Evolutionary conservation across 2,113 vertebrate species (phyloP).

Genomic region (Cinclus mexicanus): DNA sequence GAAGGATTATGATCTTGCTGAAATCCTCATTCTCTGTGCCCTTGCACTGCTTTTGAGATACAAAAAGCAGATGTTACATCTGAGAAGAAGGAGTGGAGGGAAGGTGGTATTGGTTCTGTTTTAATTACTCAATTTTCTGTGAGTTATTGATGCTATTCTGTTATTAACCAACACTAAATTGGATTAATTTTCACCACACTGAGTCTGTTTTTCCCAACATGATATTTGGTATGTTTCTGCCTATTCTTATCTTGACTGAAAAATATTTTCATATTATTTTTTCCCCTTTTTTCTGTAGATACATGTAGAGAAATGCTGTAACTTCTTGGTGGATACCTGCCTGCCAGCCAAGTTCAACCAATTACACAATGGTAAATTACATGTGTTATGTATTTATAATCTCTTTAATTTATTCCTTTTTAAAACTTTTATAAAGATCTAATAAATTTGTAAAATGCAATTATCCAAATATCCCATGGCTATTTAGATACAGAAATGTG

Average conservation of each 20-base stretch:
- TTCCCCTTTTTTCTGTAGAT: not conserved
- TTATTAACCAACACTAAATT: not conserved
- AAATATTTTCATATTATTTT: not conserved
- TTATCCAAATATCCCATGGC: not conserved
- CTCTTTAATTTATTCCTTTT: not conserved
- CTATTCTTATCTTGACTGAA: not conserved
- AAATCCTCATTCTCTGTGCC: not conserved
- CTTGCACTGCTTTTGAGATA: not conserved
- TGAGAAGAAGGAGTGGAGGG: not conserved
- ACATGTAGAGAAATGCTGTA: not conserved
- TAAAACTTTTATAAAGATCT: not conserved
- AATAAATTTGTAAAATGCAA: not conserved
- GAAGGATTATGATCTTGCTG: not conserved
- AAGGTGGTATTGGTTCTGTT: not conserved
- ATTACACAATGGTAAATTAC: not conserved
- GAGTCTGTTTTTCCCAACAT: not conserved
- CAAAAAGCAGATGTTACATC: not conserved
- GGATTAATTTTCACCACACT: not conserved
- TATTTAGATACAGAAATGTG: not conserved
- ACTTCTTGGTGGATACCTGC: accelerated
- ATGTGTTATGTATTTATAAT: no score
- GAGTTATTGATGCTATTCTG: not conserved
- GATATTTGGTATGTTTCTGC: not conserved
- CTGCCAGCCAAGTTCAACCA: not conserved
- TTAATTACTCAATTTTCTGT: not conserved